phyloP scores from a whole-genome alignment of 92 coral and sea anemone genomes.

The Anthopleura xanthogrammica region DNA sequence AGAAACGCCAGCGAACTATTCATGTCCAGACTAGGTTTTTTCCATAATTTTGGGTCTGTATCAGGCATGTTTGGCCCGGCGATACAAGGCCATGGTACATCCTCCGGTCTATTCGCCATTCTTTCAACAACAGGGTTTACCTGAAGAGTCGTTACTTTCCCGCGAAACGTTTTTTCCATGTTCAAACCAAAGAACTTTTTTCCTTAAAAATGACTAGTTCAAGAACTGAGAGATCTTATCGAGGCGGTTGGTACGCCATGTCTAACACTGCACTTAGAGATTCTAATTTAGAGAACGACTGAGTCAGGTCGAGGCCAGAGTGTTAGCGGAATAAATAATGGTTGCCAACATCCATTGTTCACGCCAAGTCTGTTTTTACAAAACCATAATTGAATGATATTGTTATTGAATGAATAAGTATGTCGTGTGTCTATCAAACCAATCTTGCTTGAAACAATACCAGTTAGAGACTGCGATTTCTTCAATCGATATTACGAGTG shows the following conservation, averaged over 20 bases:
- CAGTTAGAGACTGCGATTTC: background rate
- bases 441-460: background rate
- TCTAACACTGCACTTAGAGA: background rate
- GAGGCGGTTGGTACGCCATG: background rate
- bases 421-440: background rate
- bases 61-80: constrained; percentile 53
- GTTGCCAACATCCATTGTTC: constrained; percentile 31
- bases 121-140: background rate
- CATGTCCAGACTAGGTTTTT: constrained; percentile 42
- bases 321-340: background rate
- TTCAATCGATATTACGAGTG: background rate
- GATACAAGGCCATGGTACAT: constrained; percentile 46
- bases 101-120: background rate
- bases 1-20: constrained; percentile 55
- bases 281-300: background rate
- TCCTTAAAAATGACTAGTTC: background rate
- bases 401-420: constrained; percentile 34
- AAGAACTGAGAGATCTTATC: background rate
- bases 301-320: background rate
- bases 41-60: constrained; percentile 24
- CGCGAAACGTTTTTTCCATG: constrained; percentile 13
- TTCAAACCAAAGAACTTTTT: too few relatives aligned
- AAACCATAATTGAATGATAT: constrained; percentile 34
- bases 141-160: constrained; percentile 17
- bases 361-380: constrained; percentile 33